phyloP scores from a whole-genome alignment of 2,888 invertebrate genomes.

The Eupithecia subumbrata region DNA sequence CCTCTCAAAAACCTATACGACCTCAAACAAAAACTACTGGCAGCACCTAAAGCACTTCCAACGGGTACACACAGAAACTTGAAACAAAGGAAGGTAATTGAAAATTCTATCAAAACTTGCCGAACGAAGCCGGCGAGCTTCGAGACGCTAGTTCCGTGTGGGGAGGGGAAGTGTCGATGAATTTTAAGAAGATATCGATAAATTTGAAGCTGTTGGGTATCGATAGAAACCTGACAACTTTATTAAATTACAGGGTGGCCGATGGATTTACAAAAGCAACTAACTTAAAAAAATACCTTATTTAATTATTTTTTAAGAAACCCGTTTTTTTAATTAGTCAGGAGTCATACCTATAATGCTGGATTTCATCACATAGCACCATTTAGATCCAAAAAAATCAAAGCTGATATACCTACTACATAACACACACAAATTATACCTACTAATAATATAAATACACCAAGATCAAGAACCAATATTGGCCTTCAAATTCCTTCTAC shows the following conservation, averaged over 20 bases:
- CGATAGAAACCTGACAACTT: background rate
- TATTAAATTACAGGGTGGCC: background rate
- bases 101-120: slow-evolving; percentile 83
- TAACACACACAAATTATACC: too few species aligned
- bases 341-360: too few species aligned
- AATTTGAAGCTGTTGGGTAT: background rate
- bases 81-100: slow-evolving; percentile 68
- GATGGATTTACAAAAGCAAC: background rate
- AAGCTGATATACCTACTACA: too few species aligned
- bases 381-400: too few species aligned
- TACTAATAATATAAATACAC: too few species aligned
- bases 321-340: too few species aligned
- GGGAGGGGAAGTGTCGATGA: slow-evolving; percentile 37
- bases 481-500: too few species aligned
- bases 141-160: slow-evolving; percentile 50
- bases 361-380: too few species aligned
- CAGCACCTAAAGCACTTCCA: slow-evolving; percentile 28
- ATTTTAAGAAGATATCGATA: slow-evolving; percentile 30
- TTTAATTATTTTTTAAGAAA: too few species aligned
- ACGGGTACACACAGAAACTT: slow-evolving; percentile 44
- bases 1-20: slow-evolving; percentile 10
- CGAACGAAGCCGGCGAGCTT: slow-evolving; percentile 64
- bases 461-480: too few species aligned
- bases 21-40: slow-evolving; percentile 22
- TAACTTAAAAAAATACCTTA: too few species aligned